These are phyloP conservation scores for Notoglanidium macrostoma DNA, from an alignment of 2,797 vertebrate genomes.

Conservation along the genomic window DNA sequence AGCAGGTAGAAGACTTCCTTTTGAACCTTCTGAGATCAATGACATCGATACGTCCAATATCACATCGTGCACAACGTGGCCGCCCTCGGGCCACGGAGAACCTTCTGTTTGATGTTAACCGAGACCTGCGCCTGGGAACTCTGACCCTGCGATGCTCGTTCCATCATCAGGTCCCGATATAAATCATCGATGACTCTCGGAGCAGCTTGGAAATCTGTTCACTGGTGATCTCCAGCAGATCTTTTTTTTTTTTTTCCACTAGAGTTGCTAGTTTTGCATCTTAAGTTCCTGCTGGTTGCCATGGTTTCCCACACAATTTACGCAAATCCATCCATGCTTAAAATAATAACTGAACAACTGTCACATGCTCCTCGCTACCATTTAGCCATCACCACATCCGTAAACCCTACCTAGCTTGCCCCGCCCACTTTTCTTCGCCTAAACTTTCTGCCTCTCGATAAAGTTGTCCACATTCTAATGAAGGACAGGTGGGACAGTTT, in stretches of 20 bases:
- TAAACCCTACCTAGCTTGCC: background rate
- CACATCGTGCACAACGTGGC: background rate
- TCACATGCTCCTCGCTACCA: background rate
- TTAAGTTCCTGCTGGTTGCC: background rate
- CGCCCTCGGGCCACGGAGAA: background rate
- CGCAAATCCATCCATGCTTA: background rate
- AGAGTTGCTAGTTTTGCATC: background rate
- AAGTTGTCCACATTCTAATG: background rate
- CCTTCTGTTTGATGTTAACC: slow-evolving; percentile 36
- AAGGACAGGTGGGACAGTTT: background rate
- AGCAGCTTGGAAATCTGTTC: background rate
- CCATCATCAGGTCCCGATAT: slow-evolving; percentile 47
- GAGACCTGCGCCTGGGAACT: slow-evolving; percentile 39
- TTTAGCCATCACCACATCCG: background rate
- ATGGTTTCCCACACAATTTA: background rate
- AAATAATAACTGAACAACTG: background rate
- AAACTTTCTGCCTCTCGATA: background rate
- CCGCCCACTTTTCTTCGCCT: background rate
- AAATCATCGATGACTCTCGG: background rate
- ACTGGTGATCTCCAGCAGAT: background rate
- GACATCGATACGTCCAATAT: background rate
- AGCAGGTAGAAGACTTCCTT: background rate
- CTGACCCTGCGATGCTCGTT: slow-evolving; percentile 50
- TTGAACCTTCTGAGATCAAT: slow-evolving; percentile 25
- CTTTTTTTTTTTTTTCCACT: background rate